Base-by-base conservation (phyloP, 2,888 invertebrate genomes). In the Pemphredon lugubris region DNA sequence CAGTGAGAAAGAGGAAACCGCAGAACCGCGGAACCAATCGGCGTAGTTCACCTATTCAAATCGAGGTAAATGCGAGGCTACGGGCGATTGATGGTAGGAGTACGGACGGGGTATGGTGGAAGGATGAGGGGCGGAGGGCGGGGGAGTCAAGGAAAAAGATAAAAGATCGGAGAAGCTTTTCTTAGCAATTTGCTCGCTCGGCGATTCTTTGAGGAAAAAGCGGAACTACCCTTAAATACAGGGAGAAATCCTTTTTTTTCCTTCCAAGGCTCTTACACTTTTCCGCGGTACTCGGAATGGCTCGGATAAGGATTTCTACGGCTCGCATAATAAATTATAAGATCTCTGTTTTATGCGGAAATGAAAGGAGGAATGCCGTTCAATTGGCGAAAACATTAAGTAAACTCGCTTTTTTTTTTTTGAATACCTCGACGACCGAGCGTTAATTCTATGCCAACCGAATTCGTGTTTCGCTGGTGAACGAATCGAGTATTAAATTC, bases 11-110 rank as follows among this genome's bases (percentile, higher is more conserved):
- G 42, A 67, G 45, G 57, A 64, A 59, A 68, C 57, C 61, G 5
- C 40, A 16, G 14, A 20, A 39, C 50, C 51, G 59, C 61, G 44
- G 66, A 71, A 71, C 54, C 75, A 75, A 75, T 75, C 75, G 75
- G 58, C 44, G 60, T 59, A 47, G 61, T 26, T 60, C 67, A 45
- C 34, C 45, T 44, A 68, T 68, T 63, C 61, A 51, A 55, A 20
- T n/a, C 40, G 20, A 34, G 50, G 64, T 51, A 68, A 75, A 75
- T 76, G 59, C 50, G 64, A 45, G 64, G 40, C 45, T 40, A 47
- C 42, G 59, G 44, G 32, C 16, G 6, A 37, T 47, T n/a, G 44
- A 14, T 18, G 44, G 30, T 11, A 37, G 37, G 48, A 50, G 34
- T 23, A 9, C 6, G 30, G 7, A 2, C 30, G 30, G 7, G 30